Evolutionary conservation across 2,888 invertebrate genomes (phyloP), one percentile per base, ranked within the genome.

Genomic region (Rhyacophila evoluta): DNA sequence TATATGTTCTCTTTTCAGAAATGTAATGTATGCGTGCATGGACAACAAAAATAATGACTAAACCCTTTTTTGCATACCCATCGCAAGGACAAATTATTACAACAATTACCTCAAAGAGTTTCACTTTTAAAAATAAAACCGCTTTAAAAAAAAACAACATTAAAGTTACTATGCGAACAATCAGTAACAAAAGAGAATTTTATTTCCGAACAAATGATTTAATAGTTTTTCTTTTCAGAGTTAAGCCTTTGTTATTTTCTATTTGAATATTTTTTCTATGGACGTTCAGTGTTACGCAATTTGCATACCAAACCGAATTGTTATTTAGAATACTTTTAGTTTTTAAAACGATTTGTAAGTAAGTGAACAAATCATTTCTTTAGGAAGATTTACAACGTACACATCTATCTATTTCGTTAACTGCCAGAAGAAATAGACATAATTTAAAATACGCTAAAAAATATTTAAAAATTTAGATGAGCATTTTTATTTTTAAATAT

Each of bases 261-360:
- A 55, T 79, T 79, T 73, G 27, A 79, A 69, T 79, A 77, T 79
- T 70, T 68, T 28, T 71, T 77, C 69, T 72, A 12, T 15, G 15
- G 15, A 55, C 67, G 55, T 27, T 69, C 72, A 70, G 37, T 36
- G 29, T 80, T 69, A 72, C 72, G 78, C 72, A 81, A 81, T 81
- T 81, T 79, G 79, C 81, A 79, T 79, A 81, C 81, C 81, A 68
- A 72, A 68, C 19, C 70, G 38, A 76, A 81, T 79, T 69, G 39
- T 12, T 72, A 29, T 71, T 33, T 29, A n/a, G n/a, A 39, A 39
- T n/a, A 39, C 12, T 6, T 37, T 11, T 37, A 37, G 10, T 37
- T 12, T 39, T 1, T 15, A 11, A 69, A 25, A 1, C 11, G 27
- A 33, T 33, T 4, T 2, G 29, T 6, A 6, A 33, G 6, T 33